Percentiles rank a stretch among this genome's conserved stretches.
phyloP scores from a whole-genome alignment of 2,797 vertebrate genomes.

The Balearica regulorum region DNA sequence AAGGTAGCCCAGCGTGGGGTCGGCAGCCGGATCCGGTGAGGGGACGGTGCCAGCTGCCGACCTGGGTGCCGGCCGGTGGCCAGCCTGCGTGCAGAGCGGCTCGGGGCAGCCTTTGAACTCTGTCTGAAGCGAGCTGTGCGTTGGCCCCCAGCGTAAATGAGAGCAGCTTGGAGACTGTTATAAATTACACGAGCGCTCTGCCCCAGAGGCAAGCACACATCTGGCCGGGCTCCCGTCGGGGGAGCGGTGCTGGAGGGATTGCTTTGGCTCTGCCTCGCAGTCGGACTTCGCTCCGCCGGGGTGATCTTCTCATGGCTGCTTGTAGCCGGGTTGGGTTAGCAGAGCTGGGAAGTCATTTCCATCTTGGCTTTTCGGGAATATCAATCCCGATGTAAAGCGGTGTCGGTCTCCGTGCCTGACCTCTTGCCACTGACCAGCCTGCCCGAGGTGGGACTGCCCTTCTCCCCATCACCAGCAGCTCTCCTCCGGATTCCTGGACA shows the following conservation, averaged over 20 bases:
- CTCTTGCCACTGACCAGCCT: background rate
- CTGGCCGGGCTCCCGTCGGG: background rate
- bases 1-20: accelerated
- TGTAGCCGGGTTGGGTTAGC: background rate
- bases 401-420: background rate
- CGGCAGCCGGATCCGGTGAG: accelerated
- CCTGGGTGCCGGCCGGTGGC: background rate
- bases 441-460: background rate
- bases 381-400: background rate
- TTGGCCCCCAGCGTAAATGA: background rate
- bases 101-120: slow-evolving; percentile 14
- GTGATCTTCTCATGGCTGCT: background rate
- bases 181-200: background rate
- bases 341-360: background rate
- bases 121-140: background rate
- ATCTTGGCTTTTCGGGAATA: background rate
- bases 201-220: slow-evolving; percentile 40
- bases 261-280: background rate
- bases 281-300: background rate
- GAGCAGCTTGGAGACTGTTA: slow-evolving; percentile 37
- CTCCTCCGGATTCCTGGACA: background rate
- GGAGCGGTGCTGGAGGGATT: background rate
- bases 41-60: background rate
- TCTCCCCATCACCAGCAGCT: background rate
- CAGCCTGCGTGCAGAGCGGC: background rate